Evolutionary conservation across 2,888 invertebrate species (phyloP).

Genomic region (Synergus umbraculus): DNA sequence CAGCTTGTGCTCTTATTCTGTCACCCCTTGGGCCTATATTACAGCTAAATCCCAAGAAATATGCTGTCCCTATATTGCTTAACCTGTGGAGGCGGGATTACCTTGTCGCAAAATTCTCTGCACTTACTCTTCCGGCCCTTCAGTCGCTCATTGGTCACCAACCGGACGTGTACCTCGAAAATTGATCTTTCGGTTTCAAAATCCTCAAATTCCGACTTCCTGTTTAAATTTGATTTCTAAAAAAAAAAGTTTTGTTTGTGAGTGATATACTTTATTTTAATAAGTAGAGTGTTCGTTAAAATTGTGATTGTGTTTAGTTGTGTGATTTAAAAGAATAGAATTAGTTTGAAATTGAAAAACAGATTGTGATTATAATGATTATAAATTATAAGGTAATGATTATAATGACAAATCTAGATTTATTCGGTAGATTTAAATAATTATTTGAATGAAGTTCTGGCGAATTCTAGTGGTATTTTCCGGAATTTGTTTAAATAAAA

Average conservation of each 20-base stretch:
- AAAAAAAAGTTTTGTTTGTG: background rate
- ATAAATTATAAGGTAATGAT: too few species aligned
- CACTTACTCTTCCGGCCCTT: slow-evolving; percentile 19
- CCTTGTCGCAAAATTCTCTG: slow-evolving; percentile 7
- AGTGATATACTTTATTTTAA: too few species aligned
- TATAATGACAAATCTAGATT: too few species aligned
- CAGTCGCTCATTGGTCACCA: slow-evolving; percentile 21
- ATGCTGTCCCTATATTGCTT: slow-evolving; percentile 48
- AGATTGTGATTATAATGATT: too few species aligned
- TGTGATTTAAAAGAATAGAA: too few species aligned
- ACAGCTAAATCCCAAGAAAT: slow-evolving; percentile 51
- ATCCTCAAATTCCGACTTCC: background rate
- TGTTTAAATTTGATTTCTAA: background rate
- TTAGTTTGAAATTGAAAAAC: too few species aligned
- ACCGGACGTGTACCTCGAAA: slow-evolving; percentile 7
- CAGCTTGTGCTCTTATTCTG: slow-evolving; percentile 69
- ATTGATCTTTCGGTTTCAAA: background rate
- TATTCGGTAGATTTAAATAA: too few species aligned
- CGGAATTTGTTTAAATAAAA: background rate
- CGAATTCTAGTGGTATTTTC: background rate
- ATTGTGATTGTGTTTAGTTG: too few species aligned
- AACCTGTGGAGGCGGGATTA: slow-evolving; percentile 39
- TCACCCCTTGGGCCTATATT: slow-evolving; percentile 60
- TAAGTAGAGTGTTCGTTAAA: too few species aligned
- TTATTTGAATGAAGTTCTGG: too few species aligned